Evolutionary conservation across 2,113 vertebrate genomes (phyloP).

Genomic region (Aythya baeri): DNA sequence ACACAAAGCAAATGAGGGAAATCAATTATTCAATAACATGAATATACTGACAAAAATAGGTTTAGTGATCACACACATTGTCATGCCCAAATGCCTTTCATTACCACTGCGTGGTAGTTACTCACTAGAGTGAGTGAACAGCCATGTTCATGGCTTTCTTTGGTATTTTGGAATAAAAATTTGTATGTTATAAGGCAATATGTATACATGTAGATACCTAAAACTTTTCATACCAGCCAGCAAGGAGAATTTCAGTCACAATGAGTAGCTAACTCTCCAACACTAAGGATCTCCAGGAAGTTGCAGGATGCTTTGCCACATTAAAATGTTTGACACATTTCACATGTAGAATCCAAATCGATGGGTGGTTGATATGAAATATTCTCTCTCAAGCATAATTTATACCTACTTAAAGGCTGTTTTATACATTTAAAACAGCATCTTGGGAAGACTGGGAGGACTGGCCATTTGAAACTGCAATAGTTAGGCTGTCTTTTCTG

Average conservation of each 20-base stretch:
- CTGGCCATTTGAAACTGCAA: neutral
- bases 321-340: neutral
- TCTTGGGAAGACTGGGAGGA: neutral
- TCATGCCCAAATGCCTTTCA: constrained; percentile 13
- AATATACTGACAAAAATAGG: constrained; percentile 31
- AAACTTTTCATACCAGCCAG: neutral
- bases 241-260: neutral
- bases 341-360: neutral
- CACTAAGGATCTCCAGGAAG: neutral
- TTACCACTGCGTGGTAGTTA: neutral
- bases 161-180: neutral
- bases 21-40: neutral
- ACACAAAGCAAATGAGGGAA: neutral
- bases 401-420: neutral
- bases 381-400: neutral
- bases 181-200: neutral
- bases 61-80: constrained; percentile 17
- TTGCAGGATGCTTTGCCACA: neutral
- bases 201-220: neutral
- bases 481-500: neutral
- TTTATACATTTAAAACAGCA: neutral
- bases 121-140: neutral
- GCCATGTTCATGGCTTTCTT: neutral
- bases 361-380: neutral
- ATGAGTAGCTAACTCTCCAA: neutral